These are phyloP conservation scores for Sialis fuliginosa DNA, from an alignment of 2,888 invertebrate species.

Conservation along the genomic window DNA sequence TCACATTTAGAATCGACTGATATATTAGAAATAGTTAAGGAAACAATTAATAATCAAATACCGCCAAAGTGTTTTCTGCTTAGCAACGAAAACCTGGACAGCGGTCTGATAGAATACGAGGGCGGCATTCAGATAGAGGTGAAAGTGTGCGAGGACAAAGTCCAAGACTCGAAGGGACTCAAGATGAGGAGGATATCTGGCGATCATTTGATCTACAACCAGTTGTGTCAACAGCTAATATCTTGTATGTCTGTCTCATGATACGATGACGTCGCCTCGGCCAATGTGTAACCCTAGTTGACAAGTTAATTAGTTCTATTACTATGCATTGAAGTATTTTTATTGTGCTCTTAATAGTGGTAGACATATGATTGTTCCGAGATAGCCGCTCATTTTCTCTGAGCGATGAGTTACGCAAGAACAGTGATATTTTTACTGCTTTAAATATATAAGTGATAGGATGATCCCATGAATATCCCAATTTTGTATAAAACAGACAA, in stretches of 20 bases:
- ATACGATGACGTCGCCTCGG: not conserved
- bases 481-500: too few species aligned
- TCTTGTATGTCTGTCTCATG: conserved; percentile 63
- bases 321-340: too few species aligned
- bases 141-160: conserved; percentile 53
- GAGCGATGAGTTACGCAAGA: too few species aligned
- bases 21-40: conserved; percentile 62
- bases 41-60: conserved; percentile 60
- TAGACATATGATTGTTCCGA: too few species aligned
- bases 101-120: conserved; percentile 28
- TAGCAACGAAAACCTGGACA: conserved; percentile 27
- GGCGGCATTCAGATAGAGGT: conserved; percentile 76
- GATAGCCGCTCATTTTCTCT: too few species aligned
- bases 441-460: too few species aligned
- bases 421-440: too few species aligned
- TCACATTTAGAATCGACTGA: conserved; percentile 62
- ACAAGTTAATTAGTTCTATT: too few species aligned
- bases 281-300: too few species aligned
- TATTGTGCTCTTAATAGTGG: too few species aligned
- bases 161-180: conserved; percentile 55
- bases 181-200: conserved; percentile 77
- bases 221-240: conserved; percentile 73
- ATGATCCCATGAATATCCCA: too few species aligned
- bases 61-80: conserved; percentile 49
- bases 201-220: conserved; percentile 73